Conservation (phyloP, 2,797 vertebrate species). For the Helicolenus hilgendorfi region DNA sequence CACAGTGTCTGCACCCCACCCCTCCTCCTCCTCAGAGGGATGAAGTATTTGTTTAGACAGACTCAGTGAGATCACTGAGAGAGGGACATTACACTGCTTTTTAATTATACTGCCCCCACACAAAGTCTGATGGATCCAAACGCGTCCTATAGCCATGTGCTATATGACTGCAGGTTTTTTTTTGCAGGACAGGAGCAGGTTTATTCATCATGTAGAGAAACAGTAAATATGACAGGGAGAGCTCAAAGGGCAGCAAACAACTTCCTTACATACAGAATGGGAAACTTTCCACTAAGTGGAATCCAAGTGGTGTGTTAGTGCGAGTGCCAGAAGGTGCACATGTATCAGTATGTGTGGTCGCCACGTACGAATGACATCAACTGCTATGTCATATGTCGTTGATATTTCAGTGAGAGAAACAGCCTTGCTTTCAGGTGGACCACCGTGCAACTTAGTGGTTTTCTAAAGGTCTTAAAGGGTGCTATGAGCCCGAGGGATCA, state of each 20-base stretch:
- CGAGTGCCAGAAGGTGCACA: background rate
- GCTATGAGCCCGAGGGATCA: conserved; percentile 30
- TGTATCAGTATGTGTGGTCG: background rate
- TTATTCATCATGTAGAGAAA: conserved; percentile 31
- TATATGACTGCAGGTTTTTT: conserved; percentile 5
- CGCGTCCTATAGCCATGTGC: background rate
- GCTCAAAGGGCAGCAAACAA: background rate
- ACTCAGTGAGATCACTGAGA: conserved; percentile 45
- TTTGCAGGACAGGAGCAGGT: conserved; percentile 26
- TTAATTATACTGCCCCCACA: conserved; percentile 30
- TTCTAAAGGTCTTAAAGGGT: conserved; percentile 30
- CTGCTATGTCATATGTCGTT: background rate
- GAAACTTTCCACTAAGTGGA: conserved; percentile 9
- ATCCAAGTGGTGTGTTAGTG: background rate
- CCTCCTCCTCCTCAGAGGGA: conserved; percentile 38
- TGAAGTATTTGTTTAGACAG: conserved; percentile 71
- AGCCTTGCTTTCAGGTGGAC: conserved; percentile 18
- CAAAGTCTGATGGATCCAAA: background rate
- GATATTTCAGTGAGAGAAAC: background rate
- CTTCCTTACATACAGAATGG: background rate
- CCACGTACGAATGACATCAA: background rate
- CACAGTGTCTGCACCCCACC: background rate
- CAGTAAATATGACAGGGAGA: conserved; percentile 16
- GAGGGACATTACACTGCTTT: conserved; percentile 25
- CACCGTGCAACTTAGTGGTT: conserved; percentile 27